Conservation (phyloP, 64 coral and sea anemone species). For the Pocillopora damicornis region DNA sequence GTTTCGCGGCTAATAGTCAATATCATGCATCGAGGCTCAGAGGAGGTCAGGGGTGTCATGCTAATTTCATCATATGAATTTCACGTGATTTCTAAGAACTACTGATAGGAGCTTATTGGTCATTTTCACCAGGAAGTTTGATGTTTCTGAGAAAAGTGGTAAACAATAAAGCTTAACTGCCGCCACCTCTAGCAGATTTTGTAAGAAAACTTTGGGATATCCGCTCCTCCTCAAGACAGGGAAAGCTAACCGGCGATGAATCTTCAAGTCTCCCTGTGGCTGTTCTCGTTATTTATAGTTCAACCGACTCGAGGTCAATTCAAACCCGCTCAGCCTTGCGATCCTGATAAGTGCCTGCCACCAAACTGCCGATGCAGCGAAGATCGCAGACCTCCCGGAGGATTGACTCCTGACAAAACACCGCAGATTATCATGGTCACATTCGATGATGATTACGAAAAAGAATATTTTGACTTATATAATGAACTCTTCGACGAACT, state of each 20-base stretch:
- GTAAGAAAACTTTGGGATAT: neutral
- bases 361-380: conserved; percentile 77
- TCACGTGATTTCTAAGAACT: neutral
- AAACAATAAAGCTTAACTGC: too few relatives aligned
- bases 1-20: too few relatives aligned
- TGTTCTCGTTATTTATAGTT: neutral
- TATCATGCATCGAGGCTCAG: too few relatives aligned
- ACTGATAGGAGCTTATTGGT: neutral
- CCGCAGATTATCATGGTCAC: conserved; percentile 76
- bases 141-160: too few relatives aligned
- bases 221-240: neutral
- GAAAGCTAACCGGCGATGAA: neutral
- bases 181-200: neutral
- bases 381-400: conserved; percentile 58
- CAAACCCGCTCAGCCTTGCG: conserved; percentile 53
- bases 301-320: neutral
- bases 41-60: too few relatives aligned
- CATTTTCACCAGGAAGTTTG: neutral
- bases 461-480: conserved; percentile 54
- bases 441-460: conserved; percentile 67
- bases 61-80: neutral
- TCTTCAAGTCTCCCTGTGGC: neutral
- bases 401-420: conserved; percentile 27
- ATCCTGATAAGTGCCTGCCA: conserved; percentile 37
- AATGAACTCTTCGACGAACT: conserved; percentile 51